Percentiles rank a stretch among this genome's conserved stretches.
Evolutionary conservation across 2,113 vertebrate species (phyloP).

Genomic region (Hemichromis elongatus): DNA sequence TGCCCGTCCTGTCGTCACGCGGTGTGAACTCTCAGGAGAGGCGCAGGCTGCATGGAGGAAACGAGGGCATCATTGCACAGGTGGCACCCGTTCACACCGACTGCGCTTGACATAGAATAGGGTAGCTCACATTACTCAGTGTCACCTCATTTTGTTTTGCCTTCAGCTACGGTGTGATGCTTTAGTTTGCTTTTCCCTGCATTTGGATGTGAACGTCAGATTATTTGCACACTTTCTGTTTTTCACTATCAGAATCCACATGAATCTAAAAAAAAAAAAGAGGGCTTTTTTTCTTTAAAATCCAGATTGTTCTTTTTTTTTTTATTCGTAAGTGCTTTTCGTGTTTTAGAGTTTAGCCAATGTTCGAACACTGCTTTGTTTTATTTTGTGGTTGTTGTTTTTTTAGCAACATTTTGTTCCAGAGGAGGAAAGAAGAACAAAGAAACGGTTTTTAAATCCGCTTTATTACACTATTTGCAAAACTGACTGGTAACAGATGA

Average conservation of each 20-base stretch:
- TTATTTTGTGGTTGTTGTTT: not conserved
- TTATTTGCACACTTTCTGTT: not conserved
- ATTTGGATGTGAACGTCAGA: not conserved
- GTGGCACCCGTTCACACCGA: not conserved
- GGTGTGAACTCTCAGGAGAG: not conserved
- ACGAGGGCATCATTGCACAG: not conserved
- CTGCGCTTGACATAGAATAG: not conserved
- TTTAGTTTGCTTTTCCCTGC: fast-evolving
- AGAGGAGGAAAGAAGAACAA: not conserved
- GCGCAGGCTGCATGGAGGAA: not conserved
- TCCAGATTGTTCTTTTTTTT: no score
- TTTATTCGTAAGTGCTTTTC: no score
- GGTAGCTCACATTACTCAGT: not conserved
- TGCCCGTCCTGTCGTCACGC: not conserved
- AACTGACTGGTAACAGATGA: not conserved
- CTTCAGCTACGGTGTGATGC: not conserved
- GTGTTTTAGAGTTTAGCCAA: not conserved
- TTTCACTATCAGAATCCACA: not conserved
- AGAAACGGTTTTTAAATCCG: not conserved
- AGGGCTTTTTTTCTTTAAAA: not conserved
- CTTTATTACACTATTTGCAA: not conserved
- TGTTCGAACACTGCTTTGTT: fast-evolving
- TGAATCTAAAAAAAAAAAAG: not conserved
- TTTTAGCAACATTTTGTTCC: not conserved
- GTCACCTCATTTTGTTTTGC: not conserved